These are phyloP conservation scores for Chrysodeixis includens DNA, from an alignment of 2,888 invertebrate genomes.

Conservation along the genomic window DNA sequence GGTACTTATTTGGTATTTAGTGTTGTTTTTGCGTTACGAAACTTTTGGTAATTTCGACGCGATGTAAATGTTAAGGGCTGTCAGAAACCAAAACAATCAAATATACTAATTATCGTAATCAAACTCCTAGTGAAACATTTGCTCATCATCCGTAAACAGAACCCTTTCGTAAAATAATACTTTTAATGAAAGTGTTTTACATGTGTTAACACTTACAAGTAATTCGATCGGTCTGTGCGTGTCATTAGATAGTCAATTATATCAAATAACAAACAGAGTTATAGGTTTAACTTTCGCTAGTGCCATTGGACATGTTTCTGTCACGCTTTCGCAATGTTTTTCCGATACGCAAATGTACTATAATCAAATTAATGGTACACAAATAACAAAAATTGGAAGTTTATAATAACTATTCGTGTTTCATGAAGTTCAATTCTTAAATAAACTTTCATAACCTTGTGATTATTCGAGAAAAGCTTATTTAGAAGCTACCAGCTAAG, in stretches of 20 bases:
- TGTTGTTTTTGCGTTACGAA: neutral
- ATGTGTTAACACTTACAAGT: neutral
- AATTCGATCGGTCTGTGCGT: conserved; percentile 20
- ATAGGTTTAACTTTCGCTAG: conserved; percentile 45
- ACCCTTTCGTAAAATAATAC: too few relatives aligned
- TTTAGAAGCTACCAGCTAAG: too few relatives aligned
- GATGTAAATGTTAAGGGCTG: neutral
- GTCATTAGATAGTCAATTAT: conserved; percentile 20
- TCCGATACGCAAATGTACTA: neutral
- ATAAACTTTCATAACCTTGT: too few relatives aligned
- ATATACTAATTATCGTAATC: neutral
- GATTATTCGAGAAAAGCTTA: too few relatives aligned
- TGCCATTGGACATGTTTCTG: conserved; percentile 25
- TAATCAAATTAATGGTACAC: too few relatives aligned
- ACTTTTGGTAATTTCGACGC: neutral
- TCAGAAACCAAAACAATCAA: too few relatives aligned
- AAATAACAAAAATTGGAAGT: too few relatives aligned
- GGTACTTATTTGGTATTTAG: neutral
- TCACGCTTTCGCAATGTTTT: conserved; percentile 45
- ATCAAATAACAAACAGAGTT: conserved; percentile 40
- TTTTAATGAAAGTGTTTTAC: neutral
- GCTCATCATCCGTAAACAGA: too few relatives aligned
- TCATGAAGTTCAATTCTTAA: too few relatives aligned
- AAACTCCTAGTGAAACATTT: neutral
- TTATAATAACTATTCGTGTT: too few relatives aligned